Percentiles rank a stretch among this genome's conserved stretches.
Conservation (phyloP, 2,888 invertebrate genomes). For the Spialia ferax region DNA sequence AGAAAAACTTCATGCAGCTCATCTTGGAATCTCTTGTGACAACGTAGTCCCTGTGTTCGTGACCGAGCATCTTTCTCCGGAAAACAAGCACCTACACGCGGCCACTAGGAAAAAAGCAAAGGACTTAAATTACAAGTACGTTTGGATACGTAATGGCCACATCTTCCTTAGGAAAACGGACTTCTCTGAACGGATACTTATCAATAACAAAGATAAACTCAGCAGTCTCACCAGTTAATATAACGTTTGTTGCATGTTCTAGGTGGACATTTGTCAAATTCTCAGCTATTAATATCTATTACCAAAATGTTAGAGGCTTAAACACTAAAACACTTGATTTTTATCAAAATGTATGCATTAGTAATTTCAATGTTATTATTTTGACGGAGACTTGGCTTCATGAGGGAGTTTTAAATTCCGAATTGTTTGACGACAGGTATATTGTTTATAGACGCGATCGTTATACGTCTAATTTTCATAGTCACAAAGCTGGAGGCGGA, state of each 20-base stretch:
- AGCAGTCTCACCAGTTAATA: background rate
- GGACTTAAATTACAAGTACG: background rate
- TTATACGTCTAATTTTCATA: background rate
- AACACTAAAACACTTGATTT: constrained; percentile 32
- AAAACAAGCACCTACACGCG: background rate
- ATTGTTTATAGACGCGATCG: constrained; percentile 37
- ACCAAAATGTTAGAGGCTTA: constrained; percentile 33
- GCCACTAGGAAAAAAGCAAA: constrained; percentile 6
- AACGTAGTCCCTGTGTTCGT: background rate
- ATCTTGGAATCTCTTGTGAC: background rate
- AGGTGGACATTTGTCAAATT: background rate
- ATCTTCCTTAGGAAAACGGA: constrained; percentile 7
- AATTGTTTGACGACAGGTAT: constrained; percentile 22
- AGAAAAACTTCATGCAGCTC: constrained; percentile 5
- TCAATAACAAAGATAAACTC: background rate
- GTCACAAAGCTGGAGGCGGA: constrained; percentile 4
- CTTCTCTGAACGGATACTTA: constrained; percentile 9
- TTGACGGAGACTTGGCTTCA: constrained; percentile 38
- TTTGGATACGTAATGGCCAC: constrained; percentile 7
- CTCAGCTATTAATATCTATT: constrained; percentile 15
- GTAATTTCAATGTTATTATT: constrained; percentile 32
- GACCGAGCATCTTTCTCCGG: constrained; percentile 8
- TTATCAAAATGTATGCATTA: constrained; percentile 26
- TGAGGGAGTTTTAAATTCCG: constrained; percentile 18
- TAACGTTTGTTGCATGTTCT: background rate